Evolutionary conservation across 2,113 vertebrate genomes (phyloP).

Genomic region (Opisthocomus hoazin): DNA sequence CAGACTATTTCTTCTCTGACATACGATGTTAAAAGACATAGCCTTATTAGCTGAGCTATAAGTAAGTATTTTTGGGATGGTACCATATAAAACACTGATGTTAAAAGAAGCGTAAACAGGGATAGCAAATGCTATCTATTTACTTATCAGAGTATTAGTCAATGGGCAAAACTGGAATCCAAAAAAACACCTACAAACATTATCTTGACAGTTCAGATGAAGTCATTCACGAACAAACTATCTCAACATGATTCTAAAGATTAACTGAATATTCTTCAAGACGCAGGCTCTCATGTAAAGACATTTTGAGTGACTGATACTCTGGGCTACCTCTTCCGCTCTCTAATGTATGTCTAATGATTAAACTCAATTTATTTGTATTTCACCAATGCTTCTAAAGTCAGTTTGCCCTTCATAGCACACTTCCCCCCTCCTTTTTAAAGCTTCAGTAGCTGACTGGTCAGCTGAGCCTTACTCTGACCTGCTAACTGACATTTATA

Average conservation of each 20-base stretch:
- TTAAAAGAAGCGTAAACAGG: not conserved
- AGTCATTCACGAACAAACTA: not conserved
- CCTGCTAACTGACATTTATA: not conserved
- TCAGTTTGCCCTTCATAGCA: not conserved
- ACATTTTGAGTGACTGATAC: not conserved
- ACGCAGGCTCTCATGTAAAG: not conserved
- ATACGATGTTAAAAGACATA: accelerated
- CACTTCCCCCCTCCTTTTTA: not conserved
- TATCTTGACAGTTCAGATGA: not conserved
- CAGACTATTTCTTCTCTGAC: not conserved
- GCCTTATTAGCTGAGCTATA: not conserved
- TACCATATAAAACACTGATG: not conserved
- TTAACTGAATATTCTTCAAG: not conserved
- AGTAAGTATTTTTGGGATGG: not conserved
- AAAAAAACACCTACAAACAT: not conserved
- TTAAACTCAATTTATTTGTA: conserved; percentile 21
- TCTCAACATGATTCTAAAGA: not conserved
- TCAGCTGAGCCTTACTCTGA: not conserved
- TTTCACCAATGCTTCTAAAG: not conserved
- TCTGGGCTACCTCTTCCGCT: not conserved
- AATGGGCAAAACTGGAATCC: not conserved
- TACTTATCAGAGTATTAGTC: not conserved
- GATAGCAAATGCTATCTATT: not conserved
- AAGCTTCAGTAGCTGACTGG: not conserved
- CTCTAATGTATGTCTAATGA: not conserved